Evolutionary conservation across 1,140 invertebrate genomes (phyloP).

Genomic region (Oscheius sp.): DNA sequence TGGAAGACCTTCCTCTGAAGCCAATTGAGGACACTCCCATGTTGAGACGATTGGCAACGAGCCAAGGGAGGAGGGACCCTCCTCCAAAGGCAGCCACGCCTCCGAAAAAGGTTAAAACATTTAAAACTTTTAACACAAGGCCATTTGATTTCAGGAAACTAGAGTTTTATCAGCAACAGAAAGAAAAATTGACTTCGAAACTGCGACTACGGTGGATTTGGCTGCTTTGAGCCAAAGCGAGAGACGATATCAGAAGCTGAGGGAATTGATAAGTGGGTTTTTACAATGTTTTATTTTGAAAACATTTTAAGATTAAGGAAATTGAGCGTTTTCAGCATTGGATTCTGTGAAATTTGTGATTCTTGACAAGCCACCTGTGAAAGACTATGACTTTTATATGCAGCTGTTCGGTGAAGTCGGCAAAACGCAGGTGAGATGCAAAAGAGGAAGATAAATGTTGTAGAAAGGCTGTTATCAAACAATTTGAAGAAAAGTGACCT

Average conservation of each 20-base stretch:
- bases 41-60: constrained; percentile 1
- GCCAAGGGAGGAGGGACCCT: neutral
- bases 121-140: no score
- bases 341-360: neutral
- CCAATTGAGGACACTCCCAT: constrained; percentile 8
- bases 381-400: constrained; percentile 22
- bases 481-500: no score
- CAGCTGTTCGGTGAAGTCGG: constrained; percentile 6
- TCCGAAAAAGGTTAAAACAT: no score
- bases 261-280: constrained; percentile 3
- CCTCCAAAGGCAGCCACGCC: neutral
- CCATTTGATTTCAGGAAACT: neutral
- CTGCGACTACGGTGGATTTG: neutral
- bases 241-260: neutral
- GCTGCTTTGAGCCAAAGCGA: neutral
- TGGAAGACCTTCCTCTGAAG: neutral
- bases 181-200: constrained; percentile 7
- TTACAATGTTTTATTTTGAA: neutral
- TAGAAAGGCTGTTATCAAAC: no score
- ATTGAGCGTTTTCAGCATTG: no score
- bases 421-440: constrained; percentile 7
- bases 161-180: constrained; percentile 10
- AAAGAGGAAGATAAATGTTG: no score
- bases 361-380: constrained; percentile 14
- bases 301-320: neutral